Evolutionary conservation across 2,113 vertebrate species (phyloP).

Genomic region (Hylia prasina): DNA sequence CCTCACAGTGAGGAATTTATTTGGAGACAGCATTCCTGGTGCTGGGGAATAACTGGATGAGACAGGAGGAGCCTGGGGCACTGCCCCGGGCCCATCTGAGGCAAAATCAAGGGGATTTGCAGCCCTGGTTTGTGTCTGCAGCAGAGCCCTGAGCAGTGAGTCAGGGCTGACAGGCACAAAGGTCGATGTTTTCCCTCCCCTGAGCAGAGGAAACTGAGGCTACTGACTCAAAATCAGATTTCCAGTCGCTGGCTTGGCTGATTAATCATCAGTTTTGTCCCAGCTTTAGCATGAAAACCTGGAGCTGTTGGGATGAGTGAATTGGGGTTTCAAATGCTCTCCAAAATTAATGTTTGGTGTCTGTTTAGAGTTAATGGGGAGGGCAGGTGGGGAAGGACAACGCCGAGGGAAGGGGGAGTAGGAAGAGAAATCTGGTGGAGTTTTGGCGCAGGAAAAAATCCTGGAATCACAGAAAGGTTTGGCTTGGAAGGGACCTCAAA

Average conservation of each 20-base stretch:
- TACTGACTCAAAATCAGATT: slow-evolving; percentile 10
- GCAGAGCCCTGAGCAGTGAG: not conserved
- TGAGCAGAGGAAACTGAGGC: not conserved
- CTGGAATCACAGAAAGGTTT: not conserved
- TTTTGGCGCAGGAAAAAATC: not conserved
- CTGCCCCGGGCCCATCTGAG: not conserved
- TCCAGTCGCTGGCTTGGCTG: not conserved
- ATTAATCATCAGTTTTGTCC: not conserved
- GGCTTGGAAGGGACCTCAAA: not conserved
- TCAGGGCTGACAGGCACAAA: slow-evolving; percentile 19
- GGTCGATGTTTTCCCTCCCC: not conserved
- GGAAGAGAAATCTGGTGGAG: not conserved
- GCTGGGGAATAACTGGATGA: not conserved
- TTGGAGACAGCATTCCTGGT: not conserved
- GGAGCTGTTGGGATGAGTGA: not conserved
- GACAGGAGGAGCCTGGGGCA: not conserved
- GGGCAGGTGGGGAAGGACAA: not conserved
- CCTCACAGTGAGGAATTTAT: not conserved
- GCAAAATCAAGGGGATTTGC: not conserved
- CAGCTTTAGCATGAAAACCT: not conserved
- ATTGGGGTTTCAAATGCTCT: not conserved
- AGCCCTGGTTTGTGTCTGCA: not conserved
- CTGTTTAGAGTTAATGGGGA: not conserved
- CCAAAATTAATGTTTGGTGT: not conserved
- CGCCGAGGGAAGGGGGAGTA: not conserved